Conservation (phyloP, 2,888 invertebrate species). For the Ophraella communa region DNA sequence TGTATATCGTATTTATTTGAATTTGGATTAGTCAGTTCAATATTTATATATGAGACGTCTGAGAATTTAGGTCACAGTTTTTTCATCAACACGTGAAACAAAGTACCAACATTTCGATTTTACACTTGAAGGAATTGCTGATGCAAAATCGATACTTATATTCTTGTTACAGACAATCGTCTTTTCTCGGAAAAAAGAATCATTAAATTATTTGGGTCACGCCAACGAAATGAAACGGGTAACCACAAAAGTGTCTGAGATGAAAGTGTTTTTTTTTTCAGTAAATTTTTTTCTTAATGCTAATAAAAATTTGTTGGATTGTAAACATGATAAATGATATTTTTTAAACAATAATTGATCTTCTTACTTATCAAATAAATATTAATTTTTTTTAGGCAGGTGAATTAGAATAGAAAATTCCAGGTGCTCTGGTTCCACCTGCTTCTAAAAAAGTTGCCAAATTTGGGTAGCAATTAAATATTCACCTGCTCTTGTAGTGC, state of each 20-base stretch:
- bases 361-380: background rate
- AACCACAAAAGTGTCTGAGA: too few relatives aligned
- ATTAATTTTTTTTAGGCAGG: background rate
- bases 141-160: constrained; percentile 3
- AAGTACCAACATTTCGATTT: constrained; percentile 2
- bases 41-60: background rate
- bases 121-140: background rate
- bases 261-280: too few relatives aligned
- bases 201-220: background rate
- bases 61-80: background rate
- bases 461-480: background rate
- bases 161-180: background rate
- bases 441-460: background rate
- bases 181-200: background rate
- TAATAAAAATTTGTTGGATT: too few relatives aligned
- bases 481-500: background rate
- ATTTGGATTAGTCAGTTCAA: background rate
- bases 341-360: too few relatives aligned
- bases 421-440: background rate
- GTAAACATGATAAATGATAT: background rate
- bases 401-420: background rate
- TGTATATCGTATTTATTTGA: background rate
- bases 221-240: background rate
- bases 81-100: constrained; percentile 1
- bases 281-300: background rate